Conservation (phyloP, 2,113 vertebrate species). For the Brachionichthys hirsutus region DNA sequence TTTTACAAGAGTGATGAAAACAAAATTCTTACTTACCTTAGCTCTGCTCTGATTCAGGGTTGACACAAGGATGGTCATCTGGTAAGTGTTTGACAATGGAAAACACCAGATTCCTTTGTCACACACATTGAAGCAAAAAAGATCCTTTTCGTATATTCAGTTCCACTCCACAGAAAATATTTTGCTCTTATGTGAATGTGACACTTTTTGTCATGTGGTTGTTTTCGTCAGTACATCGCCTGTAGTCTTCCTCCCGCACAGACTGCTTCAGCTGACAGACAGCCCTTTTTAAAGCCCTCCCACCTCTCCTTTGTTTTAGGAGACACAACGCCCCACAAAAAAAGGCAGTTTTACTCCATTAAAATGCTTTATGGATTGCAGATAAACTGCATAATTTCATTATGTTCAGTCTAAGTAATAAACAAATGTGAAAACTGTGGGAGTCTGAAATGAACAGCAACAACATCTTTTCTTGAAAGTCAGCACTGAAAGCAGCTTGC, state of each 20-base stretch:
- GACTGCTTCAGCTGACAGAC: slow-evolving; percentile 57
- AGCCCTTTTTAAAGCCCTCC: slow-evolving; percentile 69
- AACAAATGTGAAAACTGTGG: background rate
- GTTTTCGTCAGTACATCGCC: slow-evolving; percentile 47
- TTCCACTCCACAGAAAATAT: slow-evolving; percentile 57
- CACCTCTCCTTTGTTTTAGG: slow-evolving; percentile 52
- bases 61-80: slow-evolving; percentile 78
- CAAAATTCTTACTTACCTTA: slow-evolving; percentile 72
- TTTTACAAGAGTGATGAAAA: background rate
- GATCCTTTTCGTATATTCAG: slow-evolving; percentile 58
- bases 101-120: slow-evolving; percentile 73
- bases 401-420: background rate
- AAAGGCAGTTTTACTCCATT: slow-evolving; percentile 6
- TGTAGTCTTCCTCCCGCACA: slow-evolving; percentile 53
- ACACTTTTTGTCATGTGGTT: slow-evolving; percentile 56
- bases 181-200: slow-evolving; percentile 44
- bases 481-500: slow-evolving; percentile 5
- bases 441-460: background rate
- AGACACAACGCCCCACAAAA: slow-evolving; percentile 10
- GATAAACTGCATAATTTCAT: background rate
- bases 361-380: background rate
- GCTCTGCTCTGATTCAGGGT: slow-evolving; percentile 74
- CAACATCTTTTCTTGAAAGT: slow-evolving; percentile 36
- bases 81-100: slow-evolving; percentile 75
- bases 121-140: slow-evolving; percentile 78